Conservation (phyloP, 2,797 vertebrate genomes). For the Loris lydekkerianus region DNA sequence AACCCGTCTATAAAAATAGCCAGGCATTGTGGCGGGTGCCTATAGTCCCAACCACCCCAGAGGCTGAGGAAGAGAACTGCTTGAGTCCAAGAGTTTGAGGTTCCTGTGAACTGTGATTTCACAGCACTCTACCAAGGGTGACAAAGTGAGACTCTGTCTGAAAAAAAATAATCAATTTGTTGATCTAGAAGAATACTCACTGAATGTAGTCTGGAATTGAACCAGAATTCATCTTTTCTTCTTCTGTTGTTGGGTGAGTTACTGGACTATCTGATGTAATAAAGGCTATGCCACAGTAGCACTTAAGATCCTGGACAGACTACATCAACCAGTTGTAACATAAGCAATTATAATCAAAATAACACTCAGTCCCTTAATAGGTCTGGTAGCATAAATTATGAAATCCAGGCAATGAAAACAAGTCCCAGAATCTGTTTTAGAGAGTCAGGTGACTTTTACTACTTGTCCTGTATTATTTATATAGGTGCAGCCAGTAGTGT, state of each 20-base stretch:
- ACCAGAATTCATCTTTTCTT: neutral
- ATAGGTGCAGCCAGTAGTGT: neutral
- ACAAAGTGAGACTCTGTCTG: no score
- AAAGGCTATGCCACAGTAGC: neutral
- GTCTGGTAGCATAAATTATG: constrained; percentile 3
- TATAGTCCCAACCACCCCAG: no score
- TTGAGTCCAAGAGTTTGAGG: no score
- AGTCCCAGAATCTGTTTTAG: constrained; percentile 21
- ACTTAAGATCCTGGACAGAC: neutral
- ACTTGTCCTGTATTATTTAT: neutral
- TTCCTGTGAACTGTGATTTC: no score
- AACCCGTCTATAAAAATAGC: no score
- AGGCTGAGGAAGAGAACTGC: no score
- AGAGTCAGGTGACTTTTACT: neutral
- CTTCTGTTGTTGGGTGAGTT: neutral
- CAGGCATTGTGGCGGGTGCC: no score
- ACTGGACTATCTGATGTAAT: neutral
- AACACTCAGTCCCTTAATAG: neutral
- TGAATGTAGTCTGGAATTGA: neutral
- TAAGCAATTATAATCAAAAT: neutral
- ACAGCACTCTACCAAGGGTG: no score
- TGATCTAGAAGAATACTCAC: neutral
- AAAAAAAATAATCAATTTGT: neutral
- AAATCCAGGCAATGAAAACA: constrained; percentile 3
- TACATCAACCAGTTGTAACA: neutral